Percentiles rank a stretch among this genome's conserved stretches.
These are phyloP conservation scores for Drosophila birchii DNA, from an alignment of 2,888 invertebrate genomes.

Conservation along the genomic window DNA sequence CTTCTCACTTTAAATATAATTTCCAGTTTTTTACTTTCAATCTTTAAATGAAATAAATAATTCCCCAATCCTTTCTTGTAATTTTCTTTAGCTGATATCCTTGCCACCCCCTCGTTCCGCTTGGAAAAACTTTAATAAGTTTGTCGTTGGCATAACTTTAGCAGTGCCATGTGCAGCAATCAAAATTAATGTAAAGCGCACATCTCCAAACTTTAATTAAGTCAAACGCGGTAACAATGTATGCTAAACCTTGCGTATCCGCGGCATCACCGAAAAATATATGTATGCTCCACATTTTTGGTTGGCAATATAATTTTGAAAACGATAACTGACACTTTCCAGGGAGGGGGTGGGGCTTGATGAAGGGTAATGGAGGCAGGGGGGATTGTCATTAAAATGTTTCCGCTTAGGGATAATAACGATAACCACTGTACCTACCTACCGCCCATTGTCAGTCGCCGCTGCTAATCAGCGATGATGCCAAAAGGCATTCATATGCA, in stretches of 20 bases:
- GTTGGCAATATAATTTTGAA: slow-evolving; percentile 73
- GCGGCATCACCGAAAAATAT: slow-evolving; percentile 53
- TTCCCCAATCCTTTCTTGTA: too few species aligned
- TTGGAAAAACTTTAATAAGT: slow-evolving; percentile 41
- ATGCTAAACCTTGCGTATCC: slow-evolving; percentile 63
- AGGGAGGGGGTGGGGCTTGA: slow-evolving; percentile 2
- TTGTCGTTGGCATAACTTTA: slow-evolving; percentile 56
- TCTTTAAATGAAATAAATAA: not conserved
- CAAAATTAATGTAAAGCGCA: slow-evolving; percentile 59
- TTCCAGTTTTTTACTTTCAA: not conserved
- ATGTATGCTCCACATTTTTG: slow-evolving; percentile 41
- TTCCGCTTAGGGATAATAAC: slow-evolving; percentile 55
- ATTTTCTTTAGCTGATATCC: not conserved
- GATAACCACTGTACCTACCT: slow-evolving; percentile 10
- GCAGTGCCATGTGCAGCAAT: slow-evolving; percentile 55
- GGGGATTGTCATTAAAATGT: slow-evolving; percentile 73
- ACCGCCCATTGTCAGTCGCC: slow-evolving; percentile 67
- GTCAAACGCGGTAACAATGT: slow-evolving; percentile 54
- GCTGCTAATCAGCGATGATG: slow-evolving; percentile 72
- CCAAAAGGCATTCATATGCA: slow-evolving; percentile 77
- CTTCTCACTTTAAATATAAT: not conserved
- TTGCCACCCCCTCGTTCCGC: slow-evolving; percentile 1
- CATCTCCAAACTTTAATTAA: slow-evolving; percentile 66
- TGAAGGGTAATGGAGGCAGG: not conserved
- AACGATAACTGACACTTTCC: slow-evolving; percentile 72